Evolutionary conservation across 2,113 vertebrate species (phyloP).

Genomic region (Coturnix japonica): DNA sequence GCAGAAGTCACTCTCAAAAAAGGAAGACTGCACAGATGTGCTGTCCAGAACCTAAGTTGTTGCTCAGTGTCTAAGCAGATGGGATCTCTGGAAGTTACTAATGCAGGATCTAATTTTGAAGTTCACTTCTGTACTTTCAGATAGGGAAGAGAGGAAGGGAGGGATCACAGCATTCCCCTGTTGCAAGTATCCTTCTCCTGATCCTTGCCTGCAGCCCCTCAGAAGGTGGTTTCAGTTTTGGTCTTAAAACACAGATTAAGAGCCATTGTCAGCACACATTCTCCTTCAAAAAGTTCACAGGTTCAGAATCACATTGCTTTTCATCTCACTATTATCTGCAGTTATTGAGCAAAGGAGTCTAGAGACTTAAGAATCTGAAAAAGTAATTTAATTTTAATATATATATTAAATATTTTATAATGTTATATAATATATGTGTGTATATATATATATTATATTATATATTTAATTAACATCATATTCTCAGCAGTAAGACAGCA

Average conservation of each 20-base stretch:
- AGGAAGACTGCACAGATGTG: neutral
- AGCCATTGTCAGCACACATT: slow-evolving; percentile 48
- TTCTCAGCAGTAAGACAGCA: neutral
- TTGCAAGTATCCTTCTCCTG: no score
- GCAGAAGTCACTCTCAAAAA: slow-evolving; percentile 53
- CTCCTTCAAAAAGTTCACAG: slow-evolving; percentile 67
- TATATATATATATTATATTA: no score
- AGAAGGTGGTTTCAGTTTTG: slow-evolving; percentile 46
- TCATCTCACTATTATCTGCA: slow-evolving; percentile 41
- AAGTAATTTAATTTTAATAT: neutral
- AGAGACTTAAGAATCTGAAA: neutral
- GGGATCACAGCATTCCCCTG: neutral
- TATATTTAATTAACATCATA: neutral
- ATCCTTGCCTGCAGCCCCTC: neutral
- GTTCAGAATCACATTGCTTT: slow-evolving; percentile 62
- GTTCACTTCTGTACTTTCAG: neutral
- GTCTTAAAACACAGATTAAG: slow-evolving; percentile 61
- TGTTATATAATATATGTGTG: no score
- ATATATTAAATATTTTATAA: no score
- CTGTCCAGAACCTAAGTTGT: neutral
- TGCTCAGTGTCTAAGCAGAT: neutral
- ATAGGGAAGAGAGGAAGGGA: neutral
- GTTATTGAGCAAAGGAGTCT: slow-evolving; percentile 41
- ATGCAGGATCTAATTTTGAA: slow-evolving; percentile 42
- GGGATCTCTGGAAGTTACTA: slow-evolving; percentile 37